These are phyloP conservation scores for Hyles vespertilio DNA, from an alignment of 1,140 invertebrate genomes.

Conservation along the genomic window DNA sequence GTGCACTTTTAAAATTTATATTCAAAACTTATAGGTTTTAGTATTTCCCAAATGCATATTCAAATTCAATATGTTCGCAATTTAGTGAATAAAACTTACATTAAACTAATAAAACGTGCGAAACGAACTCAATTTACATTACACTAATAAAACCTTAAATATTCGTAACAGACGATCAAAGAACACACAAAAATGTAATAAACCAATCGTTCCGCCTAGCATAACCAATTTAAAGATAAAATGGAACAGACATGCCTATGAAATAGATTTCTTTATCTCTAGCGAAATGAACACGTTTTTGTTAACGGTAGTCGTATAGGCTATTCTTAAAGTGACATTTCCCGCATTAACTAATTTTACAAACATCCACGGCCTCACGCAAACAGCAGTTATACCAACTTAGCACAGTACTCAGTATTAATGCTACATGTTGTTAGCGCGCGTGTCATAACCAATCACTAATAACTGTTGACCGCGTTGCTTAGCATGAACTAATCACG, in stretches of 20 bases:
- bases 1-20: no score
- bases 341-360: no score
- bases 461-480: neutral
- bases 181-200: conserved; percentile 19
- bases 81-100: no score
- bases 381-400: no score
- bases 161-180: conserved; percentile 15
- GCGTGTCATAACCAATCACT: no score
- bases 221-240: conserved; percentile 37
- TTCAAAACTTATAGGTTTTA: no score
- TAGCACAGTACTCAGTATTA: no score
- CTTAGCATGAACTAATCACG: conserved; percentile 4
- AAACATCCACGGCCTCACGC: no score
- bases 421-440: no score
- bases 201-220: conserved; percentile 20
- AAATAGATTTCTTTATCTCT: conserved; percentile 36
- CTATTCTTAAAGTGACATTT: no score
- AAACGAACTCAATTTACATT: conserved; percentile 2
- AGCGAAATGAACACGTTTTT: conserved; percentile 26
- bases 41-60: no score
- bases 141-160: conserved; percentile 1
- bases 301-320: neutral
- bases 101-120: neutral
- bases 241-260: conserved; percentile 21
- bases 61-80: no score